These are phyloP conservation scores for Brachionus calyciflorus DNA, from an alignment of 1,140 invertebrate genomes.

Conservation along the genomic window DNA sequence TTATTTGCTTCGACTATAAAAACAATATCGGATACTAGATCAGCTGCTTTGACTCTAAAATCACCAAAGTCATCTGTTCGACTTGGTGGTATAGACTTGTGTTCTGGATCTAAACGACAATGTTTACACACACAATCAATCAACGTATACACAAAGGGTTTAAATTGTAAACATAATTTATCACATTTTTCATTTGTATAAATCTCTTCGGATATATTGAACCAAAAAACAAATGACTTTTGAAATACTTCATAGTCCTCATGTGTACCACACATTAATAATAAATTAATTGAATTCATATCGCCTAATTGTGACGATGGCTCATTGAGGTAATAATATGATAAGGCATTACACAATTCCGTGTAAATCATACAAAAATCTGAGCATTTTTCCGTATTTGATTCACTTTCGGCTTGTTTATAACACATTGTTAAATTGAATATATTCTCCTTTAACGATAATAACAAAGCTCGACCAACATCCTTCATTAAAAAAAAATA, in stretches of 20 bases:
- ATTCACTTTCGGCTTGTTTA: constrained; percentile 36
- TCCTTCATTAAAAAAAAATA: constrained; percentile 8
- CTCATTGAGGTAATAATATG: constrained; percentile 47
- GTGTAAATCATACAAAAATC: constrained; percentile 45
- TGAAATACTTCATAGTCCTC: constrained; percentile 95
- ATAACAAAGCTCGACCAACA: background rate
- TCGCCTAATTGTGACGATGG: constrained; percentile 66
- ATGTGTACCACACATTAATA: constrained; percentile 86
- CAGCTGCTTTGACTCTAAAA: constrained; percentile 82
- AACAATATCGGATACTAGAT: constrained; percentile 93
- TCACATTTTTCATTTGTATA: constrained; percentile 78
- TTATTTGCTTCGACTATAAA: constrained; percentile 89
- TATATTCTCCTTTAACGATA: constrained; percentile 36
- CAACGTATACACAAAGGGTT: constrained; percentile 82
- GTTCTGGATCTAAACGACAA: constrained; percentile 84
- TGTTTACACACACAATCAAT: constrained; percentile 78
- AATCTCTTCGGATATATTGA: constrained; percentile 84
- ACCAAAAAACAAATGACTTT: constrained; percentile 96
- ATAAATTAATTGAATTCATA: constrained; percentile 79
- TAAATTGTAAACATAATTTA: constrained; percentile 73
- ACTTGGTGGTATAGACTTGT: constrained; percentile 66
- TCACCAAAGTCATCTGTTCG: constrained; percentile 81
- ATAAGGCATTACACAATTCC: constrained; percentile 43
- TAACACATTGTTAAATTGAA: constrained; percentile 22
- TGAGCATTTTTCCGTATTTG: constrained; percentile 34